Evolutionary conservation across 2,797 vertebrate species (phyloP), one percentile per base, ranked within the genome.

Genomic region (Rallus crepitans): DNA sequence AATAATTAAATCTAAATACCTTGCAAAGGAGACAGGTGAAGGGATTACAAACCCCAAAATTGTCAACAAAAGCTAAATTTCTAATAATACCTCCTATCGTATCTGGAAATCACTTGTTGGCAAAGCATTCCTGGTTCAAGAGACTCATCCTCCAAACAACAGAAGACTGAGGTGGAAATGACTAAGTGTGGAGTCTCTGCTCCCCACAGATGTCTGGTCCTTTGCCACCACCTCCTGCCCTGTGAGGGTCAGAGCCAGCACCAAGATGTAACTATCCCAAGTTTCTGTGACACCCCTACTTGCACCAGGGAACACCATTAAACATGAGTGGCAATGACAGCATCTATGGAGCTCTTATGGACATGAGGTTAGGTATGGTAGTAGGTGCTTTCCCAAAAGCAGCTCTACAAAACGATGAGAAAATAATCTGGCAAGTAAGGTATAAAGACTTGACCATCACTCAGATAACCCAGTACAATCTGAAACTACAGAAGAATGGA

Each of bases 191-290:
- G 7, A 7, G 0, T 56, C 24, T 86, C 28, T 89, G 24, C 6
- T 91, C 15, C 27, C 5, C 10, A 30, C 25, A 21, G 4, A 15
- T 50, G 3, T 28, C 21, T 64, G 10, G 5, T 76, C 40, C 17
- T 91, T 68, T 90, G 31, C 18, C 24, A 37, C 4, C 1, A 3
- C 8, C 15, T 70, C 88, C 35, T 83, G 23, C 21, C 7, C 18
- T 57, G 18, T 15, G 25, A 66, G 6, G 1, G 7, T 81, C 63
- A 68, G 35, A 91, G 35, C 6, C 23, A 47, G n/a, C 23, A 40
- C 12, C 23, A 65, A 65, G n/a, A 12, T 8, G 14, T 2, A 24
- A 40, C 5, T 9, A 50, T 20, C 23, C 16, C 0, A 0, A 23
- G 15, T 37, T 82, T 78, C 61, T 31, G 11, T n/a, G 23, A 60